A percentile compares a stretch with the other conserved stretches of the same genome.
These are phyloP conservation scores for Euwallacea fornicatus DNA, from an alignment of 1,140 invertebrate genomes.

Conservation along the genomic window DNA sequence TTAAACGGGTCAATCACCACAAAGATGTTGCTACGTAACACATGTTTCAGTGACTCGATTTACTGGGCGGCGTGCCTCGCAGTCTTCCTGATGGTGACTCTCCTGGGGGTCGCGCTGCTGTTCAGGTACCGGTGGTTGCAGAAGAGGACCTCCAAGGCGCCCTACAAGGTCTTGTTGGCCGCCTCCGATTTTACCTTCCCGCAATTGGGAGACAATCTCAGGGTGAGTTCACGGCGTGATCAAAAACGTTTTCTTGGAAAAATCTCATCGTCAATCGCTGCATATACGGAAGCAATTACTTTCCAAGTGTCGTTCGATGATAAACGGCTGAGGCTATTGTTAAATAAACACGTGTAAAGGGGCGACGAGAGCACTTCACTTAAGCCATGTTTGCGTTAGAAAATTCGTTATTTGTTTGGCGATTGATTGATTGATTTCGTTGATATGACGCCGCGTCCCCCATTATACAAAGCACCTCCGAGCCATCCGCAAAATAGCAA, in stretches of 20 bases:
- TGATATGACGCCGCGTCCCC: not conserved
- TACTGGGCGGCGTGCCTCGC: constrained; percentile 41
- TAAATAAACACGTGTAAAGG: no score
- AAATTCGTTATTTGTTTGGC: no score
- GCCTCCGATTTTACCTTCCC: constrained; percentile 75
- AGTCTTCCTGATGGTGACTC: constrained; percentile 45
- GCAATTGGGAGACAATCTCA: constrained; percentile 63
- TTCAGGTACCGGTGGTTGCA: constrained; percentile 64
- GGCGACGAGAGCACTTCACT: not conserved
- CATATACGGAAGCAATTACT: no score
- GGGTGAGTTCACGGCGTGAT: constrained; percentile 56
- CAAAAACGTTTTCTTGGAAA: not conserved
- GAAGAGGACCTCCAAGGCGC: constrained; percentile 69
- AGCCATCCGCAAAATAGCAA: no score
- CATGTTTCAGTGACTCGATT: constrained; percentile 28
- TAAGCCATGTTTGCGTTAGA: not conserved
- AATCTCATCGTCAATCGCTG: not conserved
- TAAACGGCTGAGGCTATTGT: no score
- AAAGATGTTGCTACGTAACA: not conserved
- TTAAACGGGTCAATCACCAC: no score
- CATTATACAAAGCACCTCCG: no score
- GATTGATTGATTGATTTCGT: not conserved
- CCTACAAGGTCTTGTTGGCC: constrained; percentile 74
- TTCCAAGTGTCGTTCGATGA: no score
- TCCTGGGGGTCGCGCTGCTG: constrained; percentile 44